These are phyloP conservation scores for Drosophila truncata DNA, from an alignment of 1,140 invertebrate genomes.

Conservation along the genomic window DNA sequence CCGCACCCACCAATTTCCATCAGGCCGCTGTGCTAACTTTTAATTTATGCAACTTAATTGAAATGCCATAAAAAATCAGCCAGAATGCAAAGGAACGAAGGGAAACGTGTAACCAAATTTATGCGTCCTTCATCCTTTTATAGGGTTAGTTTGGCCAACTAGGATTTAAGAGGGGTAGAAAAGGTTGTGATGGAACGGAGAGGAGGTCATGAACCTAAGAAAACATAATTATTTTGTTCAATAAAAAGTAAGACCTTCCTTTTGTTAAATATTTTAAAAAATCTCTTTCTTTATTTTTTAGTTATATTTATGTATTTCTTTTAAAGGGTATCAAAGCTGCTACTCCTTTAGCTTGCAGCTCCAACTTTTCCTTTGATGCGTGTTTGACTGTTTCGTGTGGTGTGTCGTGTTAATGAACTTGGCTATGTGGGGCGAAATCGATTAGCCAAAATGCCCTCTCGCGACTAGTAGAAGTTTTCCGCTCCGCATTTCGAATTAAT, in stretches of 20 bases:
- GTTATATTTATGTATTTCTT: no score
- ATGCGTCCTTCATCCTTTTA: conserved; percentile 49
- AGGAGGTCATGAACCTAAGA: not conserved
- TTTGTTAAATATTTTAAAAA: rapidly evolving
- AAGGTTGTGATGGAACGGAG: not conserved
- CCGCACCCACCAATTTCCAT: conserved; percentile 22
- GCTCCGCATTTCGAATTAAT: conserved; percentile 65
- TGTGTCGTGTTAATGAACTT: conserved; percentile 62
- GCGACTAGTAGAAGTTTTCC: conserved; percentile 52
- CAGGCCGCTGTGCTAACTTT: conserved; percentile 35
- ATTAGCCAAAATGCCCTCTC: conserved; percentile 44
- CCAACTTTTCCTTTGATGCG: conserved; percentile 37
- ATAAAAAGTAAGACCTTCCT: no score
- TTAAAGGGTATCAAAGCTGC: conserved; percentile 5
- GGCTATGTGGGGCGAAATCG: conserved; percentile 51
- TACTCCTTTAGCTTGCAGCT: not conserved
- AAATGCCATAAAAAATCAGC: conserved; percentile 57
- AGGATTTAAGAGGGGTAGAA: conserved; percentile 10
- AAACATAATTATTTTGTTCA: not conserved
- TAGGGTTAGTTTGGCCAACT: conserved; percentile 40
- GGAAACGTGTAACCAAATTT: conserved; percentile 50
- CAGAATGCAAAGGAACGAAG: conserved; percentile 18
- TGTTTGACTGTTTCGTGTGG: conserved; percentile 28
- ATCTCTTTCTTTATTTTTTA: no score
- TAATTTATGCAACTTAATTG: conserved; percentile 68